A percentile compares a stretch with the other conserved stretches of the same genome.
Conservation (phyloP, 2,113 vertebrate species). For the Globicephala melas region DNA sequence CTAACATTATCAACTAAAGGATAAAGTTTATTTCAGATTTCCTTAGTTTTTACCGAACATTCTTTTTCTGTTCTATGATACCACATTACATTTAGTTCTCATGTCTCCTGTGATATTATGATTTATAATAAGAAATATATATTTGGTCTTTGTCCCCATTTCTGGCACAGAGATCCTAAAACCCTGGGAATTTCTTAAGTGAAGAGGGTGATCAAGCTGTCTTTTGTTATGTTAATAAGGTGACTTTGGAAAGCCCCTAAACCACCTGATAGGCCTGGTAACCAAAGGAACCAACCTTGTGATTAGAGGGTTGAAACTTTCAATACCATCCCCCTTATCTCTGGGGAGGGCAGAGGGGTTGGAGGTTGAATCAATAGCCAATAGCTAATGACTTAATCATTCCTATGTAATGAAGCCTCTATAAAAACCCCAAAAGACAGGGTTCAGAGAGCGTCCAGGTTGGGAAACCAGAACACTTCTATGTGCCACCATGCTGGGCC, state of each 20-base stretch:
- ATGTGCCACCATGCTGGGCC: neutral
- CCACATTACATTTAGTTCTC: neutral
- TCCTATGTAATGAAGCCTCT: neutral
- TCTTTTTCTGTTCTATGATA: neutral
- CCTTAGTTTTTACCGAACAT: neutral
- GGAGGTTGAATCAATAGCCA: neutral
- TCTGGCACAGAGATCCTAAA: neutral
- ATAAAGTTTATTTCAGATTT: neutral
- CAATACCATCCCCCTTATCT: too few relatives aligned
- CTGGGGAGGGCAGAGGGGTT: neutral
- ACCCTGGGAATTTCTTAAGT: neutral
- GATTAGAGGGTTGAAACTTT: neutral
- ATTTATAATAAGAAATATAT: neutral
- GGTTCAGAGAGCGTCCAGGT: neutral
- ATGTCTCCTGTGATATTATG: neutral
- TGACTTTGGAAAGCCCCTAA: neutral
- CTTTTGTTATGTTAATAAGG: neutral
- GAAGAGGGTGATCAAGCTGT: neutral
- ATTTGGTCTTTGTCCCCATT: neutral
- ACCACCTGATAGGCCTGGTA: neutral
- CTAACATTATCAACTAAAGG: neutral
- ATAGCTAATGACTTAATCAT: neutral
- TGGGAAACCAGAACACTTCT: neutral
- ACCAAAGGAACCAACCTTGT: neutral
- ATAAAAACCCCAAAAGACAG: neutral